These are phyloP conservation scores for Periplaneta americana DNA, from an alignment of 1,140 invertebrate species.

Conservation along the genomic window DNA sequence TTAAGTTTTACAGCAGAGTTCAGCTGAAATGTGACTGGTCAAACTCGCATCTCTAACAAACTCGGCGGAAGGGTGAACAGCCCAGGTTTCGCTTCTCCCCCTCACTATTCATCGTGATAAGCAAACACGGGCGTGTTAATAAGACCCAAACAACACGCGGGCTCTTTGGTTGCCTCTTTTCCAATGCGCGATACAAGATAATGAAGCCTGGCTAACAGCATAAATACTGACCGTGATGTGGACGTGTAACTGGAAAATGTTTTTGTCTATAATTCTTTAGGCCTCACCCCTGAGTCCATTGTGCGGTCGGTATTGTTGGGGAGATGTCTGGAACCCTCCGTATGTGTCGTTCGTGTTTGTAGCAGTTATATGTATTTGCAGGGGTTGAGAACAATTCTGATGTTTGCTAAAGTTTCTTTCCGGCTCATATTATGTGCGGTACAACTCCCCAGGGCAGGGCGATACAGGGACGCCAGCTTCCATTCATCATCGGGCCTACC, in stretches of 20 bases:
- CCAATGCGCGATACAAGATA: not conserved
- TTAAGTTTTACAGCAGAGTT: too few relatives aligned
- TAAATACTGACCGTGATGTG: not conserved
- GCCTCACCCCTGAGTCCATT: not conserved
- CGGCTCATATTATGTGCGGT: not conserved
- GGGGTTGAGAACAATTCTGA: not conserved
- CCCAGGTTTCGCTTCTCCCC: too few relatives aligned
- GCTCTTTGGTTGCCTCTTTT: not conserved
- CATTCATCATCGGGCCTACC: not conserved
- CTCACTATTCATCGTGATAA: too few relatives aligned
- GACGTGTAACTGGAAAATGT: not conserved
- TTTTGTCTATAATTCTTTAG: not conserved
- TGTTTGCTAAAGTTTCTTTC: not conserved
- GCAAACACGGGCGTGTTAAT: too few relatives aligned
- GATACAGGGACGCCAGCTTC: too few relatives aligned
- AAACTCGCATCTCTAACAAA: too few relatives aligned
- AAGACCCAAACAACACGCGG: too few relatives aligned
- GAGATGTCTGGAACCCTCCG: not conserved
- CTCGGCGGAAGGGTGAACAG: too few relatives aligned
- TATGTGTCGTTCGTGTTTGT: not conserved
- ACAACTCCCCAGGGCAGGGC: not conserved
- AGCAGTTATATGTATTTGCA: not conserved
- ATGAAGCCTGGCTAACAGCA: not conserved
- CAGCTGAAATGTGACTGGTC: too few relatives aligned
- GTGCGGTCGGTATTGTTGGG: not conserved